Conservation (phyloP, 1,140 invertebrate species). For the Laupala kohalensis region DNA sequence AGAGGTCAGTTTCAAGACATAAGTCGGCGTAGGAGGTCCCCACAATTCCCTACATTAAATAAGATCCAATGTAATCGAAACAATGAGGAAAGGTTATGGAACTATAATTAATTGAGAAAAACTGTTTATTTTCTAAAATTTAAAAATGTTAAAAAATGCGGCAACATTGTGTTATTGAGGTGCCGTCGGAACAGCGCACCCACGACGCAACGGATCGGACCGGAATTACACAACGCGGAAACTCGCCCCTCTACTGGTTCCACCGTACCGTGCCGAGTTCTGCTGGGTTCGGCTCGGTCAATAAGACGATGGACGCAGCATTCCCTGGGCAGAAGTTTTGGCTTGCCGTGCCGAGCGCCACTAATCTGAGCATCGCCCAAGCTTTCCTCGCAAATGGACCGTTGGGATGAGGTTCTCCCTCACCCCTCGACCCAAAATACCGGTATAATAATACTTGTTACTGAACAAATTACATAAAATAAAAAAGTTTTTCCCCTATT, state of each 20-base stretch:
- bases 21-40: slow-evolving; percentile 7
- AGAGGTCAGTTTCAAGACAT: slow-evolving; percentile 36
- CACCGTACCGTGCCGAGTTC: slow-evolving; percentile 6
- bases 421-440: neutral
- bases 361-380: neutral
- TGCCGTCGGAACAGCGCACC: slow-evolving; percentile 1
- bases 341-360: slow-evolving; percentile 7
- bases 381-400: slow-evolving; percentile 5
- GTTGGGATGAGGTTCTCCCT: neutral
- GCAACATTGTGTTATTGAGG: neutral
- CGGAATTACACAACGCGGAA: slow-evolving; percentile 8
- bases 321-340: slow-evolving; percentile 29
- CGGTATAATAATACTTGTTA: neutral
- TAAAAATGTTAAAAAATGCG: neutral
- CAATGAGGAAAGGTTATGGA: too few species aligned
- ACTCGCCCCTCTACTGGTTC: slow-evolving; percentile 25
- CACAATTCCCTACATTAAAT: too few species aligned
- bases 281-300: slow-evolving; percentile 18
- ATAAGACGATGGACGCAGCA: slow-evolving; percentile 31
- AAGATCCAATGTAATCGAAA: too few species aligned
- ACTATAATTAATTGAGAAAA: too few species aligned
- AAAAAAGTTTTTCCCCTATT: neutral
- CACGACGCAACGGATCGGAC: slow-evolving; percentile 5
- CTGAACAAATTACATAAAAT: neutral
- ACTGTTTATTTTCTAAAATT: too few species aligned